phyloP scores from a whole-genome alignment of 1,140 invertebrate species.

The Thrips palmi region DNA sequence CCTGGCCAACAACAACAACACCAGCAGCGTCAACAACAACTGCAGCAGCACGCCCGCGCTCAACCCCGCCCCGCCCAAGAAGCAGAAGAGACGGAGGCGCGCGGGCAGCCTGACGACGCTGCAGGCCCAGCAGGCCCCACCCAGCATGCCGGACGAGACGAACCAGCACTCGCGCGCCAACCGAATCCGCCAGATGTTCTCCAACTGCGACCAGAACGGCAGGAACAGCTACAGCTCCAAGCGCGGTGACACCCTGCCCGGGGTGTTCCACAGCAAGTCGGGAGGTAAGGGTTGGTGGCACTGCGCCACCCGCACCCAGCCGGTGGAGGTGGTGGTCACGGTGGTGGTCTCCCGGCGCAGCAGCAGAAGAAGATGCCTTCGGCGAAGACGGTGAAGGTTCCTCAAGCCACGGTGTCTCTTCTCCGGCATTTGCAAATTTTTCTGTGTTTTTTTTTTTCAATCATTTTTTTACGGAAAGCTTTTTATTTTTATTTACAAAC shows the following conservation, averaged over 20 bases:
- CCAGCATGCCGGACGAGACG: constrained; percentile 13
- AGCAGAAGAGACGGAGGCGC: constrained; percentile 1
- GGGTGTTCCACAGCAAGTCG: constrained; percentile 17
- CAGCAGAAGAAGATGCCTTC: no score
- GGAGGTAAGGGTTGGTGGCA: constrained; percentile 17
- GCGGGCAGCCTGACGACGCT: constrained; percentile 1
- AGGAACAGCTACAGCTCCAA: constrained; percentile 11
- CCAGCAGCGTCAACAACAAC: constrained; percentile 13
- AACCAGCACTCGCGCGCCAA: constrained; percentile 17
- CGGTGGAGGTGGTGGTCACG: no score
- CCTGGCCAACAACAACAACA: no score
- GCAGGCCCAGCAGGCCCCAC: constrained; percentile 10
- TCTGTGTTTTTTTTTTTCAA: constrained; percentile 10
- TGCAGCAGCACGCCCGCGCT: not conserved
- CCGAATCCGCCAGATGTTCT: constrained; percentile 19
- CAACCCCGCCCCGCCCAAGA: constrained; percentile 9
- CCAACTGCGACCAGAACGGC: constrained; percentile 12
- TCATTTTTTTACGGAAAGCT: constrained; percentile 12
- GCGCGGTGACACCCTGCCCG: constrained; percentile 18
- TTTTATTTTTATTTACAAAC: not conserved
- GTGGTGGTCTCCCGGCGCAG: no score
- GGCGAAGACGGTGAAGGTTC: no score
- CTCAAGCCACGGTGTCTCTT: constrained; percentile 2
- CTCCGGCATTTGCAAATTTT: not conserved
- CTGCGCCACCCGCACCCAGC: no score